A percentile compares a stretch with the other conserved stretches of the same genome.
phyloP scores from a whole-genome alignment of 2,797 vertebrate species.

The Tadarida brasiliensis region DNA sequence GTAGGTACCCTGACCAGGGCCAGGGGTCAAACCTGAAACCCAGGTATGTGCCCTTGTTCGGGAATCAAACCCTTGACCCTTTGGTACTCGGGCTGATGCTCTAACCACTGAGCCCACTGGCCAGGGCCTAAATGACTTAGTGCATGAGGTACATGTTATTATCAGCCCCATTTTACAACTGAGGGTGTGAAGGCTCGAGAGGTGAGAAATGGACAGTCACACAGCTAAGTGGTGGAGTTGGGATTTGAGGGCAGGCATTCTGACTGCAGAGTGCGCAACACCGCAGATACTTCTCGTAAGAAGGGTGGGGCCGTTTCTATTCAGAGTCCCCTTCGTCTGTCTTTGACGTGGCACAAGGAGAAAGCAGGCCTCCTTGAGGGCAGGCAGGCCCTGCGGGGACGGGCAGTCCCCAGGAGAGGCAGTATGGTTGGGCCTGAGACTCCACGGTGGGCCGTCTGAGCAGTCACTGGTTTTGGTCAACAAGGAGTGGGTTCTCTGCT shows the following conservation, averaged over 20 bases:
- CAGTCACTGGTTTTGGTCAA: neutral
- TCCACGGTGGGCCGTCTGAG: neutral
- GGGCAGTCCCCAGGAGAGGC: neutral
- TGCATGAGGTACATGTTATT: neutral
- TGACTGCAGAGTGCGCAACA: neutral
- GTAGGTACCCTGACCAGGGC: no score
- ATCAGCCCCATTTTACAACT: neutral
- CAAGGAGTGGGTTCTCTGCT: conserved; percentile 50
- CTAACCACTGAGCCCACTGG: no score
- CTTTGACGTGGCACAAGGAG: neutral
- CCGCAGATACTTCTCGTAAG: neutral
- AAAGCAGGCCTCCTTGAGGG: neutral
- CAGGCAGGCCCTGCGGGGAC: neutral
- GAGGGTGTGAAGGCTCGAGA: neutral
- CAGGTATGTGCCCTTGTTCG: no score
- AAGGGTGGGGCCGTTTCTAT: neutral
- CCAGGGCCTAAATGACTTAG: neutral
- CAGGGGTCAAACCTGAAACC: no score
- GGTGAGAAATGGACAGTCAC: neutral
- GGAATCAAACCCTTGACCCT: no score
- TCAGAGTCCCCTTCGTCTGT: neutral
- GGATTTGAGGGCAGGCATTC: neutral
- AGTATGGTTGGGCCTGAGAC: neutral
- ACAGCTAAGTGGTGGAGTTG: neutral
- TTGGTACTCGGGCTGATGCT: no score